Conservation (phyloP, 2,113 vertebrate species). For the Aplodontia rufa region DNA sequence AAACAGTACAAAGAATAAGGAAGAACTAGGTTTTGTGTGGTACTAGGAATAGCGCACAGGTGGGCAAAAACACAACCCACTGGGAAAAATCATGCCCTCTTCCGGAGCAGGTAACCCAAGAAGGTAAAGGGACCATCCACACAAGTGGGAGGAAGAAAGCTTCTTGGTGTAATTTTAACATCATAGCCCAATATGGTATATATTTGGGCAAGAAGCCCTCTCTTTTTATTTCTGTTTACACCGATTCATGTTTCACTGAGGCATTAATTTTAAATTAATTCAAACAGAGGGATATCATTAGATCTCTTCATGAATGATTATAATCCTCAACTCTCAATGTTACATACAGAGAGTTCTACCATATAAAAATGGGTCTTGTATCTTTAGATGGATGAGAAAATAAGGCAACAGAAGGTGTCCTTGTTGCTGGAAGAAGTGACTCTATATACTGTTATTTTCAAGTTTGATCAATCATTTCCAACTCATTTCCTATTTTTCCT, state of each 20-base stretch:
- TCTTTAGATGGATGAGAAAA: slow-evolving; percentile 25
- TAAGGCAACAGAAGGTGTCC: neutral
- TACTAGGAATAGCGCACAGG: neutral
- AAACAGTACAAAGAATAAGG: neutral
- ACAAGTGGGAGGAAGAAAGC: no score
- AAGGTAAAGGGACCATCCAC: neutral
- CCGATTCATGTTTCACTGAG: neutral
- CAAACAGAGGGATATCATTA: neutral
- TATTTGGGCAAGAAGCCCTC: neutral
- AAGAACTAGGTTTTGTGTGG: neutral
- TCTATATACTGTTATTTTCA: slow-evolving; percentile 54
- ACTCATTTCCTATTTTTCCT: slow-evolving; percentile 76
- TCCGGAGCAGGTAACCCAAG: neutral
- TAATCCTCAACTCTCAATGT: neutral
- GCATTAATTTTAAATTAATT: slow-evolving; percentile 27
- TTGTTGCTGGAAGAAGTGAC: slow-evolving; percentile 14
- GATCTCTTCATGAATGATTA: neutral
- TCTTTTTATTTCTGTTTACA: neutral
- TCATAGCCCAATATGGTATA: neutral
- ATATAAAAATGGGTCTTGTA: neutral
- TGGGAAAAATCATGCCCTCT: neutral
- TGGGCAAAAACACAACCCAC: neutral
- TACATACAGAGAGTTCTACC: neutral
- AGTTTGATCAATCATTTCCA: slow-evolving; percentile 78
- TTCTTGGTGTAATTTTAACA: neutral